Base-by-base conservation (phyloP, 2,797 vertebrate species). In the Hemitrygon akajei region DNA sequence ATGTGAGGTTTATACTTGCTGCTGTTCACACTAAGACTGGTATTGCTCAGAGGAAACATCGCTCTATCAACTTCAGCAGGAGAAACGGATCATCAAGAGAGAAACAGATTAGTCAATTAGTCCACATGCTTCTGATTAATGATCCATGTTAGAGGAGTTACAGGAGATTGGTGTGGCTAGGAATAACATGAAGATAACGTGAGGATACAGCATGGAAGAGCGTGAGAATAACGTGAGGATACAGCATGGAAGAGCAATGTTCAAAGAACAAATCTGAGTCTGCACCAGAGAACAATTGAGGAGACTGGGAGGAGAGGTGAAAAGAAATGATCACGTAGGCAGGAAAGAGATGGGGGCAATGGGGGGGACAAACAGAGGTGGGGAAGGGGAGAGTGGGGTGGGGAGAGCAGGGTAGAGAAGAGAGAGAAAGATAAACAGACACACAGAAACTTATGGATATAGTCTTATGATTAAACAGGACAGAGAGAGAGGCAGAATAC, bases 351-450 rank as follows among this genome's bases (percentile, higher is more conserved):
- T 25, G 73, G 7, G 0, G 22, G 5, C 20, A 20, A 6, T 22
- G 20, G 20, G 47, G 1, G 40, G 12, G 81, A 0, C 1, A 16
- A 14, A 9, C 3, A 66, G 63, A 10, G 63, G 63, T 9, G 63
- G 14, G 63, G n/a, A 94, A 73, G 66, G 80, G 93, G 93, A 22
- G 71, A 84, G 47, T 30, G 94, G 93, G 20, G 58, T 47, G 93
- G 1, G 18, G 7, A 7, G 76, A 25, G 76, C 2, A 80, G 37
- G 14, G 10, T 0, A 0, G 20, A 79, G 34, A 34, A 37, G 79
- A 20, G 79, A 37, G 16, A 22, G 37, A 47, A 34, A 40, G 22
- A n/a, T n/a, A n/a, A n/a, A n/a, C n/a, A n/a, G n/a, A n/a, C n/a
- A n/a, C n/a, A n/a, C n/a, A n/a, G n/a, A n/a, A n/a, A n/a, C 47